Conservation (phyloP, 2,113 vertebrate genomes). For the Centrocercus urophasianus region DNA sequence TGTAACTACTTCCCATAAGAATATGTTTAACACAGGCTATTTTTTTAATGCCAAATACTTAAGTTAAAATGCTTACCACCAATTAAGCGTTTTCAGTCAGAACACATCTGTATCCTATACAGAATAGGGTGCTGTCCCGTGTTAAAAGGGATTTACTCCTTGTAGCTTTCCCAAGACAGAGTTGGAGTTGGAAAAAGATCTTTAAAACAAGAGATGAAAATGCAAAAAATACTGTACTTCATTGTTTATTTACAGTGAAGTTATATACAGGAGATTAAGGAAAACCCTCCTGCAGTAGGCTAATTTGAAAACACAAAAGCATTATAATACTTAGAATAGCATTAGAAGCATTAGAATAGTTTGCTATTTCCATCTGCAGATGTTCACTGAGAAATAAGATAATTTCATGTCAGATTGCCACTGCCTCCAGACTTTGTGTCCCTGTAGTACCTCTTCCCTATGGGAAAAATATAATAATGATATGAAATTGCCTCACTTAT, state of each 20-base stretch:
- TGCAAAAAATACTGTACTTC: not conserved
- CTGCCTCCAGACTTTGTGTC: rapidly evolving
- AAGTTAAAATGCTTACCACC: slow-evolving; percentile 1
- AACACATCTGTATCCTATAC: slow-evolving; percentile 22
- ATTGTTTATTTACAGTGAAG: not conserved
- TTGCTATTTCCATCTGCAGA: not conserved
- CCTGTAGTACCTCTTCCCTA: not conserved
- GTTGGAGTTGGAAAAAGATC: not conserved
- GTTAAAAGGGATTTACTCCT: slow-evolving; percentile 30
- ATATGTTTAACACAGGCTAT: not conserved
- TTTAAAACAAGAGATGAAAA: not conserved
- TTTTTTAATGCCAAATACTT: not conserved
- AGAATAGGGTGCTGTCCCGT: not conserved
- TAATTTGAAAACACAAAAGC: not conserved
- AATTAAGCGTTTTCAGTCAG: not conserved
- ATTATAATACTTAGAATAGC: not conserved
- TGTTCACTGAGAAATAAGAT: not conserved
- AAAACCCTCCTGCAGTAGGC: not conserved
- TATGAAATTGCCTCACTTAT: not conserved
- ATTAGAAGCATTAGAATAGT: not conserved
- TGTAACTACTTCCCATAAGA: not conserved
- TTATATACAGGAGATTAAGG: not conserved
- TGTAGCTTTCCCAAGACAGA: slow-evolving; percentile 31
- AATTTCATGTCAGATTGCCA: not conserved
- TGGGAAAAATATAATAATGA: not conserved